Conservation (phyloP, 2,888 invertebrate genomes). For the Spodoptera picta region DNA sequence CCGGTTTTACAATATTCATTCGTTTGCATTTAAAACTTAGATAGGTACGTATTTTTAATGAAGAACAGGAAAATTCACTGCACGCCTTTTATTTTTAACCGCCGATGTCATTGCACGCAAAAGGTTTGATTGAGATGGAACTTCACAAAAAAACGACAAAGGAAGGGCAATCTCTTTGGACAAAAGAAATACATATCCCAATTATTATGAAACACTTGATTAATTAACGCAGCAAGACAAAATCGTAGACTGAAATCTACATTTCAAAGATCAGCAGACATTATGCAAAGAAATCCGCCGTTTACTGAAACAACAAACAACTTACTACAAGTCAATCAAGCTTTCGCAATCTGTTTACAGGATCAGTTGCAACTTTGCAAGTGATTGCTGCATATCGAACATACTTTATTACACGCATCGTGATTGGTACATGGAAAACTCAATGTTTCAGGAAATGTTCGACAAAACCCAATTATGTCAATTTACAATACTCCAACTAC, state of each 20-base stretch:
- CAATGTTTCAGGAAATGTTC: neutral
- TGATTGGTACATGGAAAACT: constrained; percentile 4
- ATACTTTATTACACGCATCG: constrained; percentile 13
- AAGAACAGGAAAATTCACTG: constrained; percentile 51
- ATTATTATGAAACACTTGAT: constrained; percentile 5
- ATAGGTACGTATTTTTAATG: constrained; percentile 49
- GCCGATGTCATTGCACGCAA: constrained; percentile 26
- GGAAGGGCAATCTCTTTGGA: constrained; percentile 19
- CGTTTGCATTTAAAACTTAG: constrained; percentile 61
- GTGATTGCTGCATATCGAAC: neutral
- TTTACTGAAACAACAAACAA: neutral
- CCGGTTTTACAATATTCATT: constrained; percentile 62
- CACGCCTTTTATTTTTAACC: constrained; percentile 41
- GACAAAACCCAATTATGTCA: neutral
- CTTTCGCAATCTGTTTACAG: constrained; percentile 21
- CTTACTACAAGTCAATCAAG: constrained; percentile 4
- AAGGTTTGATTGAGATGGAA: constrained; percentile 26
- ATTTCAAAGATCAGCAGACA: no score
- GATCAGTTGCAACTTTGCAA: neutral
- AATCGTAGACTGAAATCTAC: no score
- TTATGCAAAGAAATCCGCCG: neutral
- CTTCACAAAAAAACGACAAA: constrained; percentile 35
- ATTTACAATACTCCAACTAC: constrained; percentile 3
- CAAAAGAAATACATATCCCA: constrained; percentile 33
- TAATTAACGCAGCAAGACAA: neutral